Evolutionary conservation across 2,888 invertebrate species (phyloP).

Genomic region (Taphrorychus bicolor): DNA sequence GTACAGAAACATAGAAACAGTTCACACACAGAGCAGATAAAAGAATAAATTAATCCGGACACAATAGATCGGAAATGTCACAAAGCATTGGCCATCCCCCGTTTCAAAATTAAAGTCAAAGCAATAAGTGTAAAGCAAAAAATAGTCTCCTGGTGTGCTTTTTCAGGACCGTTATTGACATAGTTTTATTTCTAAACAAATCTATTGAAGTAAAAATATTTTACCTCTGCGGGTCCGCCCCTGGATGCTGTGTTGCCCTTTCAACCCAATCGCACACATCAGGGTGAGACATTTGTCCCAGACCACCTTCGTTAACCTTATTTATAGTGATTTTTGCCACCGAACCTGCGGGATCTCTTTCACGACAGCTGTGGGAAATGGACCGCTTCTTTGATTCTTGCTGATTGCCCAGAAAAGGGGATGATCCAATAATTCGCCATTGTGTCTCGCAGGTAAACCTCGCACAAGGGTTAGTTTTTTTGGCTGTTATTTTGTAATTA

Average conservation of each 20-base stretch:
- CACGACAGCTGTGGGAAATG: conserved; percentile 48
- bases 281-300: conserved; percentile 51
- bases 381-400: conserved; percentile 51
- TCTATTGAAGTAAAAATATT: not conserved
- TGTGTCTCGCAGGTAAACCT: conserved; percentile 50
- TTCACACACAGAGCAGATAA: conserved; percentile 33
- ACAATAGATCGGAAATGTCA: conserved; percentile 27
- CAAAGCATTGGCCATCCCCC: conserved; percentile 32
- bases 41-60: conserved; percentile 33
- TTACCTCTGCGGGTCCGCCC: not conserved
- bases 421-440: conserved; percentile 53
- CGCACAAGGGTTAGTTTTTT: conserved; percentile 49
- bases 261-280: conserved; percentile 12
- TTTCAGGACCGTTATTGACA: not conserved
- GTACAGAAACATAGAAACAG: conserved; percentile 28
- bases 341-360: conserved; percentile 47
- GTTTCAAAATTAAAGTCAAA: conserved; percentile 30
- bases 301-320: conserved; percentile 50
- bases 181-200: not conserved
- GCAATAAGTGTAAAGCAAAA: conserved; percentile 32
- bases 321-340: conserved; percentile 47
- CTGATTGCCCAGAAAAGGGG: conserved; percentile 52
- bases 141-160: conserved; percentile 42
- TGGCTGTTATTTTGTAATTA: conserved; percentile 53
- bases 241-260: not conserved